These are phyloP conservation scores for Drosophila oshimai DNA, from an alignment of 1,140 invertebrate species.

Conservation along the genomic window DNA sequence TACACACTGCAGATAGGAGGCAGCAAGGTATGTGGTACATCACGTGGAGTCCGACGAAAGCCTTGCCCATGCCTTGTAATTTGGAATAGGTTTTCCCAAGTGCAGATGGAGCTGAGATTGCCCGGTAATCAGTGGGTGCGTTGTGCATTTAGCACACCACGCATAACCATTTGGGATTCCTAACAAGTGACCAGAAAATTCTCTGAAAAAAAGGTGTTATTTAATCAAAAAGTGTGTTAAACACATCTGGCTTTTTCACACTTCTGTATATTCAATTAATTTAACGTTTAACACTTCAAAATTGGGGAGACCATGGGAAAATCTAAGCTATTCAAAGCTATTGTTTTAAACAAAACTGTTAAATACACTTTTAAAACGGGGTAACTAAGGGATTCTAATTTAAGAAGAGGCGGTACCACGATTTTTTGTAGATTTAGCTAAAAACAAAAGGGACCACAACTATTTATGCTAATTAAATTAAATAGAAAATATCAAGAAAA, in stretches of 20 bases:
- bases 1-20: background rate
- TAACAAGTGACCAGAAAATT: background rate
- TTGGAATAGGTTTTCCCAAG: constrained; percentile 20
- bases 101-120: background rate
- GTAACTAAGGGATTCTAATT: no score
- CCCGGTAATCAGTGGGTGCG: background rate
- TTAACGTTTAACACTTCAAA: background rate
- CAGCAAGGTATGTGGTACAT: background rate
- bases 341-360: no score
- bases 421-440: no score
- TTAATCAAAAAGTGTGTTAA: background rate
- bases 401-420: no score
- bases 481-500: no score
- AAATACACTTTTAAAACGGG: no score
- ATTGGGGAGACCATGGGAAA: background rate
- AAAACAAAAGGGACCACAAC: no score
- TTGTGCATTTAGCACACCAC: background rate
- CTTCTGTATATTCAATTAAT: background rate
- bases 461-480: no score
- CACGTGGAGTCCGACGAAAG: background rate
- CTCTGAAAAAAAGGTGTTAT: background rate
- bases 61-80: constrained; percentile 7
- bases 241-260: background rate
- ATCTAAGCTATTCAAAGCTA: no score
- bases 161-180: background rate